phyloP scores from a whole-genome alignment of 1,140 invertebrate species.

The Formica exsecta region DNA sequence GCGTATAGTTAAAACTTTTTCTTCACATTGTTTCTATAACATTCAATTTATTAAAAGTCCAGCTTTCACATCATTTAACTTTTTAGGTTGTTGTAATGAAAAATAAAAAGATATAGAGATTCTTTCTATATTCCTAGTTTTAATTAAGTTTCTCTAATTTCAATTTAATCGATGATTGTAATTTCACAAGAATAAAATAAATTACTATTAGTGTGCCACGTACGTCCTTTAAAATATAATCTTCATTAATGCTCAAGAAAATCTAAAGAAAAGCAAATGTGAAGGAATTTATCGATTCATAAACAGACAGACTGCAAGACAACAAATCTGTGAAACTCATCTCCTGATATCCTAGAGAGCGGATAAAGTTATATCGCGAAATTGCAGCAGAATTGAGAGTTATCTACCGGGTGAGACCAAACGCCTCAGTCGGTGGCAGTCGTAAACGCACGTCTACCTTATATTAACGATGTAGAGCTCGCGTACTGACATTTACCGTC shows the following conservation, averaged over 20 bases:
- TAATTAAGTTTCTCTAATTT: background rate
- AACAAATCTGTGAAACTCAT: constrained; percentile 20
- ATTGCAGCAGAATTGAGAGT: constrained; percentile 36
- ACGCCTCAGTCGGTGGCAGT: constrained; percentile 28
- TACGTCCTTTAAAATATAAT: background rate
- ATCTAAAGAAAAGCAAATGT: background rate
- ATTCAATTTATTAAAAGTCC: constrained; percentile 15
- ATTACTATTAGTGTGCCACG: background rate
- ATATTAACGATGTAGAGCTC: constrained; percentile 66
- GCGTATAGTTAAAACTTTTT: constrained; percentile 5
- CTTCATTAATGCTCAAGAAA: background rate
- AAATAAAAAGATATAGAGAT: constrained; percentile 18
- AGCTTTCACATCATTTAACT: background rate
- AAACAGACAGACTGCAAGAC: background rate
- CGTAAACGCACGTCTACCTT: constrained; percentile 65
- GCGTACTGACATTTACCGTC: constrained; percentile 66
- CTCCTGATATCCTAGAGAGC: constrained; percentile 2
- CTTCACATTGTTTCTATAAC: background rate
- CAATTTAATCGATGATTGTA: background rate
- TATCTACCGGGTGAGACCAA: constrained; percentile 1
- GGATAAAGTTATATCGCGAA: constrained; percentile 51
- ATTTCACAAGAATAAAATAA: background rate
- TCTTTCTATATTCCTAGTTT: background rate
- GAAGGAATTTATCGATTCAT: background rate
- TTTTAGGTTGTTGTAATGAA: constrained; percentile 6